A percentile compares a stretch with the other conserved stretches of the same genome.
Evolutionary conservation across 2,888 invertebrate species (phyloP).

Genomic region (Yponomeuta malinellus): DNA sequence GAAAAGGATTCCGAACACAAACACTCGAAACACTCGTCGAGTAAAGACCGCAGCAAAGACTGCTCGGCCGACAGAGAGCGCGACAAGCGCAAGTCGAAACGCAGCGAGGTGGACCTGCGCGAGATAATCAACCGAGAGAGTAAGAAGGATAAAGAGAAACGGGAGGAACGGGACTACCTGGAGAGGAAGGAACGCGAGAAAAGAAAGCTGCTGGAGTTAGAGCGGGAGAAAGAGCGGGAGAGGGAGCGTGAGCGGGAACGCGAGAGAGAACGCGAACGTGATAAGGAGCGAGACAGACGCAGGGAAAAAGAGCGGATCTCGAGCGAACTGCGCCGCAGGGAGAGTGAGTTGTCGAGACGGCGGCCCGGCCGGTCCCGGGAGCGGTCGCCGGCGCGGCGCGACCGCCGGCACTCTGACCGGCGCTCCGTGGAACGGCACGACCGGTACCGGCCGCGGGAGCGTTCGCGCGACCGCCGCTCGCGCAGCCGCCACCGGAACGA

Average conservation of each 20-base stretch:
- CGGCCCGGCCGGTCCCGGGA: constrained; percentile 29
- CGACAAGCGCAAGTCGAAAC: constrained; percentile 39
- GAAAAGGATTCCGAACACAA: constrained; percentile 41
- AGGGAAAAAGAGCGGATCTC: background rate
- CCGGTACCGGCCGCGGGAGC: constrained; percentile 25
- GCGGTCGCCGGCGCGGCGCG: constrained; percentile 26
- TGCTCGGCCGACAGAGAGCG: constrained; percentile 38
- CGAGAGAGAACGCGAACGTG: constrained; percentile 29
- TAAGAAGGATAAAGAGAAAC: constrained; percentile 46
- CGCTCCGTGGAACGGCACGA: constrained; percentile 42
- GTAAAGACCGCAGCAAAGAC: constrained; percentile 38
- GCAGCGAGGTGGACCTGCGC: constrained; percentile 60
- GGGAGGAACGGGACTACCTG: constrained; percentile 56
- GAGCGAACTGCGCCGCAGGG: background rate
- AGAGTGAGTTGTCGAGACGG: constrained; percentile 14
- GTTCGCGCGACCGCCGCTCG: constrained; percentile 32
- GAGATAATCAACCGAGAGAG: constrained; percentile 54
- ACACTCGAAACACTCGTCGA: constrained; percentile 50
- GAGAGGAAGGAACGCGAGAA: constrained; percentile 46
- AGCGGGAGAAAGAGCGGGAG: constrained; percentile 44
- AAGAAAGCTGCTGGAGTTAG: constrained; percentile 44
- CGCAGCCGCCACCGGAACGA: constrained; percentile 19
- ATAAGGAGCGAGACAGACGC: background rate
- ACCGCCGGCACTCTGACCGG: constrained; percentile 30
- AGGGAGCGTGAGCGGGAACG: constrained; percentile 26